These are phyloP conservation scores for Teleogryllus oceanicus DNA, from an alignment of 2,888 invertebrate genomes.

Conservation along the genomic window DNA sequence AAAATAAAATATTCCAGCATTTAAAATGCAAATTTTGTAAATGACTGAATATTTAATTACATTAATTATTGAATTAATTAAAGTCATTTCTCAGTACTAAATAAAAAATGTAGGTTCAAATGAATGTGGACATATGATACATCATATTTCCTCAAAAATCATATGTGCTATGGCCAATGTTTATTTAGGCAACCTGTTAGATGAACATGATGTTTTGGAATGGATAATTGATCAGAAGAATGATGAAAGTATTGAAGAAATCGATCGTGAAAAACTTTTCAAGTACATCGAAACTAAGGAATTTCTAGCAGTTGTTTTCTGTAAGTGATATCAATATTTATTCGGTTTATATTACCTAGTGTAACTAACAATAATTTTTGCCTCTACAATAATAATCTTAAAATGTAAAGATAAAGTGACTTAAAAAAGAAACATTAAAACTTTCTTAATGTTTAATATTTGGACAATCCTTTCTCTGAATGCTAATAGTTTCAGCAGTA, in stretches of 20 bases:
- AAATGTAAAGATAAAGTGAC: too few relatives aligned
- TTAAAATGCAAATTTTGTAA: too few relatives aligned
- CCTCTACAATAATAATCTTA: too few relatives aligned
- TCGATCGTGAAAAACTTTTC: conserved; percentile 74
- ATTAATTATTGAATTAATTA: too few relatives aligned
- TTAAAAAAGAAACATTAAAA: too few relatives aligned
- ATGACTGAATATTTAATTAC: too few relatives aligned
- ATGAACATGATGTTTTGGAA: conserved; percentile 78
- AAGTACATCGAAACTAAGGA: conserved; percentile 86
- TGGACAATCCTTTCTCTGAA: too few relatives aligned
- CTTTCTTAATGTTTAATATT: too few relatives aligned
- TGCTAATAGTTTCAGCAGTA: too few relatives aligned
- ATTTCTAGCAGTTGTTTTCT: conserved; percentile 87
- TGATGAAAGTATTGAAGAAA: conserved; percentile 87
- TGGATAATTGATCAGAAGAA: conserved; percentile 91
- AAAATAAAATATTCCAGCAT: too few relatives aligned
- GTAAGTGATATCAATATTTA: conserved; percentile 60
- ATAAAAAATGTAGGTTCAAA: not conserved
- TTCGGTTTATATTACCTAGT: not conserved
- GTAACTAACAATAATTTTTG: too few relatives aligned
- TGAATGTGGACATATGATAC: not conserved
- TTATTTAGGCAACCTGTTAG: conserved; percentile 63
- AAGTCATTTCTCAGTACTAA: too few relatives aligned
- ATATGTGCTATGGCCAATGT: not conserved
- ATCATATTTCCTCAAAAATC: not conserved